Evolutionary conservation across 2,888 invertebrate genomes (phyloP).

Genomic region (Nymphalis c-album): DNA sequence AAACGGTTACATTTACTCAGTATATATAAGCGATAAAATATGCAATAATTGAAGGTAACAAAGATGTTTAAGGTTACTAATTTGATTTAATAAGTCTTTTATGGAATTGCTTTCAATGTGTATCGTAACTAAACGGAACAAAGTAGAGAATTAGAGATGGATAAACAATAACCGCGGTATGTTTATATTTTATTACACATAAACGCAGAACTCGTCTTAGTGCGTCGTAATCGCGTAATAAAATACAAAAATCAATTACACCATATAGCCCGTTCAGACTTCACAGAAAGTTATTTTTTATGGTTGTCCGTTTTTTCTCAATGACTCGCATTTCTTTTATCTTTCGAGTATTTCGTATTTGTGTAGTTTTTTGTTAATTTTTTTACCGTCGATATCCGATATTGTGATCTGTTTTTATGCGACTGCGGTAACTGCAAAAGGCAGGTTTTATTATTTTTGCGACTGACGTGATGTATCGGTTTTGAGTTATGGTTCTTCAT

Average conservation of each 20-base stretch:
- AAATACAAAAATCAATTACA: constrained; percentile 33
- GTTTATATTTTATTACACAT: constrained; percentile 34
- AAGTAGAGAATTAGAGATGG: constrained; percentile 15
- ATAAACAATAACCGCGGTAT: constrained; percentile 28
- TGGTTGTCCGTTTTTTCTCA: neutral
- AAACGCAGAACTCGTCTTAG: constrained; percentile 33
- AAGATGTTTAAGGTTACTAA: too few relatives aligned
- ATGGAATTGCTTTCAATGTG: too few relatives aligned
- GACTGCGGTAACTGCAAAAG: constrained; percentile 8
- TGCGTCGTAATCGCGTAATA: constrained; percentile 33
- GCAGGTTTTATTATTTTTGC: neutral
- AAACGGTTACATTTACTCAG: too few relatives aligned
- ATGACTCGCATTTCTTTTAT: constrained; percentile 9
- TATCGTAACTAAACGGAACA: neutral
- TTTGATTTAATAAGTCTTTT: too few relatives aligned
- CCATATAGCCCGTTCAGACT: constrained; percentile 19
- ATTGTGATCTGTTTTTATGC: neutral
- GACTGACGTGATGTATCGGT: constrained; percentile 1
- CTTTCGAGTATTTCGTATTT: neutral
- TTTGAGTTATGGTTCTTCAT: constrained; percentile 2
- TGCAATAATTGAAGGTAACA: too few relatives aligned
- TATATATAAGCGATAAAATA: too few relatives aligned
- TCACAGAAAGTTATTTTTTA: constrained; percentile 18
- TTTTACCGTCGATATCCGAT: neutral
- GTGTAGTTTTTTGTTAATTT: constrained; percentile 2